These are phyloP conservation scores for Galemys pyrenaicus DNA, from an alignment of 2,113 vertebrate genomes.

Conservation along the genomic window DNA sequence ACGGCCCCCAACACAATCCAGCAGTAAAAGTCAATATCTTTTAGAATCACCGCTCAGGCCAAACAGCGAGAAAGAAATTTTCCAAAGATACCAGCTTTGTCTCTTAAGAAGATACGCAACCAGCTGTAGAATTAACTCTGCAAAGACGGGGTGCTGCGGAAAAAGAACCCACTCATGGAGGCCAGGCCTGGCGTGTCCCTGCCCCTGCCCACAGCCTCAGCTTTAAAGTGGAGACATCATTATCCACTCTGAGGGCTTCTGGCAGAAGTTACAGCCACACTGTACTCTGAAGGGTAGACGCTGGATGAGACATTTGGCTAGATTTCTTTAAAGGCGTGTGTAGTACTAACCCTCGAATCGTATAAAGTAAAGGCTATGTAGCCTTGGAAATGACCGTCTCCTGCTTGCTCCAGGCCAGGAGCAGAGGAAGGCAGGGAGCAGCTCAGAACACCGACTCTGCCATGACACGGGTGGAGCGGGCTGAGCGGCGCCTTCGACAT, in stretches of 20 bases:
- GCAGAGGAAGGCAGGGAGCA: not conserved
- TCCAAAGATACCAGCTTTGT: not conserved
- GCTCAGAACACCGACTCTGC: not conserved
- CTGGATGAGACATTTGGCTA: not conserved
- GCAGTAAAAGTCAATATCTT: not conserved
- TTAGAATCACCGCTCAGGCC: not conserved
- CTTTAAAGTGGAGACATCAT: not conserved
- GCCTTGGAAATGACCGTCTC: not conserved
- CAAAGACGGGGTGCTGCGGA: not conserved
- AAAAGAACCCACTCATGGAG: not conserved
- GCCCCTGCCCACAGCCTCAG: not conserved
- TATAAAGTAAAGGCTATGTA: not conserved
- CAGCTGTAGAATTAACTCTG: not conserved
- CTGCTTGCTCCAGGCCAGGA: not conserved
- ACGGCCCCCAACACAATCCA: not conserved
- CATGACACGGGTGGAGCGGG: not conserved
- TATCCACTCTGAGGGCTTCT: not conserved
- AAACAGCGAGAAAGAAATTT: constrained; percentile 18
- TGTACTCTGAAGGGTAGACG: not conserved
- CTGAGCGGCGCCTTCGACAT: not conserved
- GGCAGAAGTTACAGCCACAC: not conserved
- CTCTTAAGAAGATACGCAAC: not conserved
- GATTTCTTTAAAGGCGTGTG: not conserved
- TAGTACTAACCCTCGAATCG: not conserved
- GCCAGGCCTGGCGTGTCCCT: not conserved